Evolutionary conservation across 2,888 invertebrate genomes (phyloP).

Genomic region (Xanthia togata): DNA sequence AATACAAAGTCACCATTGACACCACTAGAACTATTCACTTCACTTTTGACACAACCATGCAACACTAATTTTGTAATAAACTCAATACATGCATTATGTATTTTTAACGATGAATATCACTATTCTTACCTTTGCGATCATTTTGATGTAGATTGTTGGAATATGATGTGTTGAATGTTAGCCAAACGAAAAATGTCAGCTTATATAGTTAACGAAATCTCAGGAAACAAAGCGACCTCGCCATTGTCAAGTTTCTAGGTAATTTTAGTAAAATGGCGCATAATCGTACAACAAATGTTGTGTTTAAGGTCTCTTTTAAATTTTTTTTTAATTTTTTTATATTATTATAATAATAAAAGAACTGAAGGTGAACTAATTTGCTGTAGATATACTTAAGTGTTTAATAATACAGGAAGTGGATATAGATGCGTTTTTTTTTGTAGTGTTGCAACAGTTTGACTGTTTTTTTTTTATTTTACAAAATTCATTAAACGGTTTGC

Average conservation of each 20-base stretch:
- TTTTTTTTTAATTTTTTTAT: conserved; percentile 70
- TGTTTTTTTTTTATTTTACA: no score
- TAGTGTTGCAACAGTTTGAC: background rate
- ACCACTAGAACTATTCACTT: conserved; percentile 31
- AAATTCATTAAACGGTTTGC: no score
- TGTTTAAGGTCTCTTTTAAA: conserved; percentile 69
- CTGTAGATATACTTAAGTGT: conserved; percentile 39
- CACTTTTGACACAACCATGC: conserved; percentile 24
- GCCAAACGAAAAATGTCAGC: conserved; percentile 72
- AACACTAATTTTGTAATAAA: conserved; percentile 11
- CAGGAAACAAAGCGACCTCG: conserved; percentile 78
- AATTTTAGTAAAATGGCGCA: conserved; percentile 72
- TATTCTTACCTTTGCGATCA: conserved; percentile 81
- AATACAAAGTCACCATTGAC: background rate
- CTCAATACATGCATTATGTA: conserved; percentile 18
- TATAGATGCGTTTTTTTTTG: conserved; percentile 46
- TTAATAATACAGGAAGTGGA: conserved; percentile 59
- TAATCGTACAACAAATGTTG: conserved; percentile 72
- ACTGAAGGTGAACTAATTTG: conserved; percentile 72
- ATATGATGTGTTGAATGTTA: conserved; percentile 76
- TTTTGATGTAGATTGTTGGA: conserved; percentile 74
- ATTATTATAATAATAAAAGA: conserved; percentile 63
- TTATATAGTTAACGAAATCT: conserved; percentile 80
- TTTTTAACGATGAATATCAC: conserved; percentile 22
- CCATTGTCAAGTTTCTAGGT: conserved; percentile 77